A percentile compares a stretch with the other conserved stretches of the same genome.
phyloP scores from a whole-genome alignment of 2,113 vertebrate species.

The Scomber scombrus region DNA sequence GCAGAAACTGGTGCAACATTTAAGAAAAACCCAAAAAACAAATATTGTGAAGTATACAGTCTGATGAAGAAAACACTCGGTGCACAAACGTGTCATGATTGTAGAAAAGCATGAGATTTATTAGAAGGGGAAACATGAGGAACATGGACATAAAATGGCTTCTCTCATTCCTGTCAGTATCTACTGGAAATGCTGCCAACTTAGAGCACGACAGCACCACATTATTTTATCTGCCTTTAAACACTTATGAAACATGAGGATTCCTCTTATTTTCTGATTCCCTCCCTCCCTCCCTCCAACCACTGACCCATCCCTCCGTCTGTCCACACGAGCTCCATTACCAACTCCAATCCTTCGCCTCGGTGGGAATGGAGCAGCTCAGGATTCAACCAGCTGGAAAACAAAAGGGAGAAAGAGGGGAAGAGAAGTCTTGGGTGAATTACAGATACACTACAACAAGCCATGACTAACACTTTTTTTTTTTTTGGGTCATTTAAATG shows the following conservation, averaged over 20 bases:
- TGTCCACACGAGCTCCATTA: conserved; percentile 19
- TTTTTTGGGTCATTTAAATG: conserved; percentile 14
- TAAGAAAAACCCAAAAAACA: too few relatives aligned
- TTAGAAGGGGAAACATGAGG: conserved; percentile 50
- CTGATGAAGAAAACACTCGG: neutral
- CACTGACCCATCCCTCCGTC: neutral
- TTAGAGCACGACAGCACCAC: conserved; percentile 12
- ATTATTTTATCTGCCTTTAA: conserved; percentile 1
- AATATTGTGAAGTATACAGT: neutral
- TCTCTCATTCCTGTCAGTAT: conserved; percentile 37
- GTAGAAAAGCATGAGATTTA: conserved; percentile 80
- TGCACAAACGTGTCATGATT: neutral
- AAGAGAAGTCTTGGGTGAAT: conserved; percentile 42
- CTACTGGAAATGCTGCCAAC: conserved; percentile 27
- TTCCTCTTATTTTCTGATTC: conserved; percentile 7
- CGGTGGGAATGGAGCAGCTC: conserved; percentile 62
- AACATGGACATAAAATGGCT: conserved; percentile 12
- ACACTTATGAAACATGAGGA: conserved; percentile 31
- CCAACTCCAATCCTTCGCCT: conserved; percentile 51
- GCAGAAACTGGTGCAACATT: too few relatives aligned
- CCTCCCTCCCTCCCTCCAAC: neutral
- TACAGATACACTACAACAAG: conserved; percentile 9
- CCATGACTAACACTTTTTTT: neutral
- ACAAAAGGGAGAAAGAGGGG: conserved; percentile 52
- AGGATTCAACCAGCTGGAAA: conserved; percentile 84